Evolutionary conservation across 2,113 vertebrate species (phyloP), one percentile per base, ranked within the genome.

Genomic region (mouse (Mus musculus)): DNA sequence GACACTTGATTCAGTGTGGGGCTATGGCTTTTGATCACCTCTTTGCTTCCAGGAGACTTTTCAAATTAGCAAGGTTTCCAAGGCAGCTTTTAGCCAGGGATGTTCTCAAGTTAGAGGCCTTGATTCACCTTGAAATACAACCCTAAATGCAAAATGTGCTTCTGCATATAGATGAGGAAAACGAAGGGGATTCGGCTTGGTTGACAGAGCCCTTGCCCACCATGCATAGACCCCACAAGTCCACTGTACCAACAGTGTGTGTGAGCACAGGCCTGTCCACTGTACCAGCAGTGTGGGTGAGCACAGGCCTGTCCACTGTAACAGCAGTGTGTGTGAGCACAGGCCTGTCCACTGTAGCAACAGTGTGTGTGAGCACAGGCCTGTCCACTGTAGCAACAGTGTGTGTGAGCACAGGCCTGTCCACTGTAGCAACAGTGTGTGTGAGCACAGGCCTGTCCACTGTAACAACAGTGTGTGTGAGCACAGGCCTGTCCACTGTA

Each of bases 91-190:
- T 69, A 33, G 54, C 39, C 80, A 92, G 92, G 88, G 72, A 49
- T 24, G 13, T 90, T 82, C 80, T 88, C 52, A 95, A 86, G 73
- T 84, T 80, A 87, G 75, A 63, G 65, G 26, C 92, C 90, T 87
- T 49, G 80, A 94, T 89, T 89, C 13, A 36, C n/a, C 39, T 87
- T 88, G 84, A 92, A 52, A 81, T 16, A n/a, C 46, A 95, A 63
- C 89, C 91, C 36, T 71, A 33, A 75, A 30, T 72, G 28, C 10
- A 78, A 13, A 59, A 6, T 26, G 30, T 90, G 84, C 71, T 73
- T 95, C 39, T 75, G 24, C 63, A 88, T 72, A 82, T 7, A 67
- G 63, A 63, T 69, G 17, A 63, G 54, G 36, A 63, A 78, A 22
- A 7, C 39, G 77, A 46, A 14, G 20, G 84, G 63, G 24, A n/a